phyloP scores from a whole-genome alignment of 2,797 vertebrate species.

The Astyanax mexicanus region DNA sequence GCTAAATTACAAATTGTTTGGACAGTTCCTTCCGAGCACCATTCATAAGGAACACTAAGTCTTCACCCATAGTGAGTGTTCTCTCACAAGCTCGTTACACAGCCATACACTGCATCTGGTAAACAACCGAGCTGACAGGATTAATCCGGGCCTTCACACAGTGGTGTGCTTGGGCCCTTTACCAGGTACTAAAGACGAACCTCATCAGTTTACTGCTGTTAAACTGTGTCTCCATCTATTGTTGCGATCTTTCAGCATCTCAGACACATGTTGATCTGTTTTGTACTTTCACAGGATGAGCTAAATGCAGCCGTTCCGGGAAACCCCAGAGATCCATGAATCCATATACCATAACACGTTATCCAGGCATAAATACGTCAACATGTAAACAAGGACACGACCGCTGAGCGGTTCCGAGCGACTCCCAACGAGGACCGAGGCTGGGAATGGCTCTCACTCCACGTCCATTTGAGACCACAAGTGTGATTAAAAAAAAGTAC shows the following conservation, averaged over 20 bases:
- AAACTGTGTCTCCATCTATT: neutral
- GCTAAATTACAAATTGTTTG: slow-evolving; percentile 20
- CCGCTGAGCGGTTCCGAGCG: slow-evolving; percentile 15
- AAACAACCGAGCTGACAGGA: slow-evolving; percentile 6
- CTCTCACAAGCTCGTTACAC: neutral
- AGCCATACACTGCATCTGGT: neutral
- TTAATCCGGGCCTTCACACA: neutral
- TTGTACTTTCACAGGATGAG: slow-evolving; percentile 21
- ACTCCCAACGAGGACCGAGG: slow-evolving; percentile 15
- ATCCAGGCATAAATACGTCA: slow-evolving; percentile 51
- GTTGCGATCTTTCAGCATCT: neutral
- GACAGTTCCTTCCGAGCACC: neutral
- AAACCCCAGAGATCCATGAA: slow-evolving; percentile 33
- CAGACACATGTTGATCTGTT: neutral
- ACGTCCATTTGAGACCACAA: slow-evolving; percentile 62
- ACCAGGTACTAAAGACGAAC: neutral
- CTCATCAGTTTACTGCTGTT: slow-evolving; percentile 18
- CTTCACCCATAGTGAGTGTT: neutral
- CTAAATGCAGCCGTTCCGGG: slow-evolving; percentile 39
- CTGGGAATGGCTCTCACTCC: slow-evolving; percentile 30
- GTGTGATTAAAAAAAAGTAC: slow-evolving; percentile 69
- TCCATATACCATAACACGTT: slow-evolving; percentile 36
- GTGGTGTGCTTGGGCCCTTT: neutral
- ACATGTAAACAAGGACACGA: slow-evolving; percentile 58
- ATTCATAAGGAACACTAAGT: neutral